phyloP scores from a whole-genome alignment of 1,140 invertebrate genomes.

The Cyclargus thomasi region DNA sequence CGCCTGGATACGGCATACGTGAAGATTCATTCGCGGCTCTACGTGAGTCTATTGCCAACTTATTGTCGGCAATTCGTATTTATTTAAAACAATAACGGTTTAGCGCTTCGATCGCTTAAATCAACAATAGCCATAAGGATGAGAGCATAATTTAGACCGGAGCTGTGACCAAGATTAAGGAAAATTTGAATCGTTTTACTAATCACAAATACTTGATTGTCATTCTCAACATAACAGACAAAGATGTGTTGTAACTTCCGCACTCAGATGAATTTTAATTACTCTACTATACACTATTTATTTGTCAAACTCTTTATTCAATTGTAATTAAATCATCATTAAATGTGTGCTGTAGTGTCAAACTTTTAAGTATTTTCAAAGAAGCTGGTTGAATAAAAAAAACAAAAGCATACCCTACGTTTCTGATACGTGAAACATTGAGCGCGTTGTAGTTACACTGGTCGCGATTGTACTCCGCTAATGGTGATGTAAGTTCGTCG shows the following conservation, averaged over 20 bases:
- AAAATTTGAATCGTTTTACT: too few relatives aligned
- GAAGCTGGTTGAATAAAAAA: neutral
- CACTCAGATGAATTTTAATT: too few relatives aligned
- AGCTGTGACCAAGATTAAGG: too few relatives aligned
- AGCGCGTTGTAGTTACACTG: neutral
- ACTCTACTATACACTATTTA: too few relatives aligned
- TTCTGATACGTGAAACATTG: neutral
- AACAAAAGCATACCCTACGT: neutral
- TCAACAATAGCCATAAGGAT: neutral
- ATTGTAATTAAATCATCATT: too few relatives aligned
- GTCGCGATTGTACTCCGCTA: neutral
- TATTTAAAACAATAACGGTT: neutral
- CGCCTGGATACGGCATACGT: slow-evolving; percentile 10
- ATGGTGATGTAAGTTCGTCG: neutral
- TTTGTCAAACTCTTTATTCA: too few relatives aligned
- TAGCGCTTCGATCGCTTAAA: neutral
- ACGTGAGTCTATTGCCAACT: slow-evolving; percentile 9
- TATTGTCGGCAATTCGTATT: neutral
- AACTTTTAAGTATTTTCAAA: too few relatives aligned
- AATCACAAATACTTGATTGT: too few relatives aligned
- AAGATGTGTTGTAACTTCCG: too few relatives aligned
- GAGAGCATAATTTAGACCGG: neutral
- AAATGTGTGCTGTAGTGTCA: too few relatives aligned
- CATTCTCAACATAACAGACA: too few relatives aligned
- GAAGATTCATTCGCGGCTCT: neutral